A percentile compares a stretch with the other conserved stretches of the same genome.
These are phyloP conservation scores for Lepus americanus DNA, from an alignment of 2,113 vertebrate species.

Conservation along the genomic window DNA sequence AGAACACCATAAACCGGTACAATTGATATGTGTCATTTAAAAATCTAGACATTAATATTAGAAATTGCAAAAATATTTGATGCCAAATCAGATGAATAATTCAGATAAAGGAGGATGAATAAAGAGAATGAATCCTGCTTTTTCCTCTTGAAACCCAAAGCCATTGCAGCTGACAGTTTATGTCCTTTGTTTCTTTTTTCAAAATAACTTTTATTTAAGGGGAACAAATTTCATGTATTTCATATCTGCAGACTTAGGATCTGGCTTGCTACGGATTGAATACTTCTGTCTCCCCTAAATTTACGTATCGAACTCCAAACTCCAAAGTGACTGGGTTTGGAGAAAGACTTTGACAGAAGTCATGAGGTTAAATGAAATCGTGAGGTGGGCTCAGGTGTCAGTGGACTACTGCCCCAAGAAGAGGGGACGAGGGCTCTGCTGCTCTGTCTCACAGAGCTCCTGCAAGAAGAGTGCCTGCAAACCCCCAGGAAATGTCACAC, in stretches of 20 bases:
- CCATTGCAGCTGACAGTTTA: neutral
- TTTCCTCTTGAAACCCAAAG: neutral
- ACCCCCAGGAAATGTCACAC: neutral
- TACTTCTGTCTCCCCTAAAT: neutral
- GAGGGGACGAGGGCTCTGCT: neutral
- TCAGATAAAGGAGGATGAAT: neutral
- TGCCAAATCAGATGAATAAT: neutral
- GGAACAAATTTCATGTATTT: too few species aligned
- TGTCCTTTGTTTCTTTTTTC: neutral
- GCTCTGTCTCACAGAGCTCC: neutral
- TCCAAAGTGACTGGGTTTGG: neutral
- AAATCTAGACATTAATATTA: neutral
- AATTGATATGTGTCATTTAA: too few species aligned
- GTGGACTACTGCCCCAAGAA: neutral
- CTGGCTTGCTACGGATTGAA: neutral
- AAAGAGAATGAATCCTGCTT: neutral
- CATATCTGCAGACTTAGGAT: neutral
- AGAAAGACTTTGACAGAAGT: neutral
- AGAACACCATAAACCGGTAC: too few species aligned
- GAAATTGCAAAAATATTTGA: conserved; percentile 33
- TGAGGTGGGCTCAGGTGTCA: neutral
- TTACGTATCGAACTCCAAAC: neutral
- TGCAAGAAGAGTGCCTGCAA: neutral
- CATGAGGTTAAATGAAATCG: neutral
- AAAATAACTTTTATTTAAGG: too few species aligned